phyloP scores from a whole-genome alignment of 2,888 invertebrate genomes.

The Drosophila formosana region DNA sequence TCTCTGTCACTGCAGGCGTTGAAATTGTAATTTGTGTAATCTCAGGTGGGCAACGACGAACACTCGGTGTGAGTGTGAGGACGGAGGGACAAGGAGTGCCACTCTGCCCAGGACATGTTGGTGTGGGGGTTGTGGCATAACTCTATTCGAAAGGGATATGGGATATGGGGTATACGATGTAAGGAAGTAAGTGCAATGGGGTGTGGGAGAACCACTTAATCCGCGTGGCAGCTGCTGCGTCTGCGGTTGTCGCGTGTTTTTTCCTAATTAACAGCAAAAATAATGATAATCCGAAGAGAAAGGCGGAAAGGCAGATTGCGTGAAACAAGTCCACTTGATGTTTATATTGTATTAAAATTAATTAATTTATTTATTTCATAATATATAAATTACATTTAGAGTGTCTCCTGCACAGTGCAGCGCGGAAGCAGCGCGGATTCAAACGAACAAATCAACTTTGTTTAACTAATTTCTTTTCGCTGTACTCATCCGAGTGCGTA shows the following conservation, averaged over 20 bases:
- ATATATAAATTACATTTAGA: slow-evolving; percentile 76
- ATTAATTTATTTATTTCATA: slow-evolving; percentile 78
- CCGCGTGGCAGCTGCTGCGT: slow-evolving; percentile 42
- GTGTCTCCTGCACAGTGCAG: slow-evolving; percentile 26
- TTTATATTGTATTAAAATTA: slow-evolving; percentile 74
- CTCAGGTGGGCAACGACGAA: slow-evolving; percentile 60
- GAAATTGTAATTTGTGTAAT: slow-evolving; percentile 79
- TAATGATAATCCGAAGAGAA: slow-evolving; percentile 57
- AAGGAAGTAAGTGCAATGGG: neutral
- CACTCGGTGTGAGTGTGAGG: slow-evolving; percentile 5
- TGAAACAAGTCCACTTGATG: slow-evolving; percentile 44
- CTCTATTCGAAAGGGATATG: slow-evolving; percentile 33
- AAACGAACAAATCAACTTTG: slow-evolving; percentile 56
- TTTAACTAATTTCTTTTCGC: slow-evolving; percentile 66
- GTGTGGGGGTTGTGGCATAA: slow-evolving; percentile 18
- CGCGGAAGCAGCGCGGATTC: slow-evolving; percentile 18
- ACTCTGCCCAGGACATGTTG: neutral
- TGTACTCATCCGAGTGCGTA: slow-evolving; percentile 29
- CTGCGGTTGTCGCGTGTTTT: slow-evolving; percentile 41
- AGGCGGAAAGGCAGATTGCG: slow-evolving; percentile 13
- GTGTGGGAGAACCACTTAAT: slow-evolving; percentile 55
- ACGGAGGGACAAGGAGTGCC: slow-evolving; percentile 40
- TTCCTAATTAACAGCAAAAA: slow-evolving; percentile 63
- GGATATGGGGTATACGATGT: no score
- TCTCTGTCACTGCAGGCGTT: slow-evolving; percentile 75